Evolutionary conservation across 2,797 vertebrate genomes (phyloP).

Genomic region (Rhodeus uyekii): DNA sequence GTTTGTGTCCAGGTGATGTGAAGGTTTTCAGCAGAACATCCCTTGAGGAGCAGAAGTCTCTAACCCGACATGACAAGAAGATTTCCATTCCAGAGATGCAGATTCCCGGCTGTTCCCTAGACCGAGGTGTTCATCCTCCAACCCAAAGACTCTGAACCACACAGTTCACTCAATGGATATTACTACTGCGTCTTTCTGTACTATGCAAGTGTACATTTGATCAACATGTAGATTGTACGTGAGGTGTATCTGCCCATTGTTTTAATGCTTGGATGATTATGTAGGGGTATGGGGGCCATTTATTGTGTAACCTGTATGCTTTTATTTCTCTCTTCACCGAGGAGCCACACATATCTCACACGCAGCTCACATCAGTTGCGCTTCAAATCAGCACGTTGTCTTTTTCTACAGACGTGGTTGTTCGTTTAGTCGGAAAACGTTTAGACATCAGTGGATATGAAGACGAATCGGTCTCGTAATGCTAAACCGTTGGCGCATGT

Average conservation of each 20-base stretch:
- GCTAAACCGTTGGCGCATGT: constrained; percentile 37
- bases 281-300: constrained; percentile 78
- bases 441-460: constrained; percentile 5
- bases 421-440: constrained; percentile 5
- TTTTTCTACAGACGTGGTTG: constrained; percentile 12
- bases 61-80: not conserved
- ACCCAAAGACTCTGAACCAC: constrained; percentile 85
- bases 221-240: constrained; percentile 84
- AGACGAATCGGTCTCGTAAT: constrained; percentile 20
- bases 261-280: constrained; percentile 78
- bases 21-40: constrained; percentile 28
- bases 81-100: constrained; percentile 23
- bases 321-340: constrained; percentile 75
- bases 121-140: constrained; percentile 74
- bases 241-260: constrained; percentile 82
- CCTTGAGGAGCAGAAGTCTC: constrained; percentile 35
- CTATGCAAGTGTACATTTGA: constrained; percentile 98
- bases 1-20: constrained; percentile 57
- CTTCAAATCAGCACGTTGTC: not conserved
- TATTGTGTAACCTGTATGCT: constrained; percentile 68
- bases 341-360: constrained; percentile 77
- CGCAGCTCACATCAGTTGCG: constrained; percentile 72
- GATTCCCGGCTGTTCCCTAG: not conserved
- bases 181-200: constrained; percentile 81
- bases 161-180: constrained; percentile 52